These are phyloP conservation scores for Fistularia commersonii DNA, from an alignment of 2,797 vertebrate species.

Conservation along the genomic window DNA sequence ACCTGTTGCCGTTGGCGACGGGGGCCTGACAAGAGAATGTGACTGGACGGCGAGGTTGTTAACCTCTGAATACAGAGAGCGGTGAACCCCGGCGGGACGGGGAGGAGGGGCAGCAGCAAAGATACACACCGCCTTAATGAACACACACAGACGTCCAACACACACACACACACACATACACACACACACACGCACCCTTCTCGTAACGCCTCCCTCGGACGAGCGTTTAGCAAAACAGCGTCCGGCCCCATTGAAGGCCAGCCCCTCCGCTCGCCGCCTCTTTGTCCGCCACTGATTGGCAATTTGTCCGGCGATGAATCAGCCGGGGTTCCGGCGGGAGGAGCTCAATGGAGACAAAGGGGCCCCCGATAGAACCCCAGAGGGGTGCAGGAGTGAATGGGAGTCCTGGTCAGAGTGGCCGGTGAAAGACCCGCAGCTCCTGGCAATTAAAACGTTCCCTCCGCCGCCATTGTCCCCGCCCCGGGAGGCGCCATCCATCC, in stretches of 20 bases:
- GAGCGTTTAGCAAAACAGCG: conserved; percentile 71
- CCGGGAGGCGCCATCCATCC: too few species aligned
- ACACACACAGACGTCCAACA: conserved; percentile 43
- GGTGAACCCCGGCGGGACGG: conserved; percentile 60
- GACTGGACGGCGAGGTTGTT: conserved; percentile 70
- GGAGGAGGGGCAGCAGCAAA: too few species aligned
- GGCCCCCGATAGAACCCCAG: conserved; percentile 59
- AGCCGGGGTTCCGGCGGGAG: conserved; percentile 67
- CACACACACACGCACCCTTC: conserved; percentile 13
- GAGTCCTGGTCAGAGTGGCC: too few species aligned
- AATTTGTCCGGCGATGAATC: conserved; percentile 76
- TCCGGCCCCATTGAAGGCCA: conserved; percentile 62
- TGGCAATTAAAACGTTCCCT: conserved; percentile 61
- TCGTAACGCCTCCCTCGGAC: conserved; percentile 36
- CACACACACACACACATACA: conserved; percentile 43
- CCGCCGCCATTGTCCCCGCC: conserved; percentile 42
- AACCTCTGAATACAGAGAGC: conserved; percentile 63
- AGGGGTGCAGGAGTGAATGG: conserved; percentile 54
- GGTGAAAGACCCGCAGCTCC: conserved; percentile 39
- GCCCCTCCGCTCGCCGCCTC: conserved; percentile 57
- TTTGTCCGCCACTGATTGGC: conserved; percentile 73
- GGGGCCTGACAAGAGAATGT: conserved; percentile 69
- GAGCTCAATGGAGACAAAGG: conserved; percentile 62
- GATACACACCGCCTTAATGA: conserved; percentile 54
- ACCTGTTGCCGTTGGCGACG: conserved; percentile 74